phyloP scores from a whole-genome alignment of 37 sponge, comb jelly and placozoan species.

The Geodia barretti region DNA sequence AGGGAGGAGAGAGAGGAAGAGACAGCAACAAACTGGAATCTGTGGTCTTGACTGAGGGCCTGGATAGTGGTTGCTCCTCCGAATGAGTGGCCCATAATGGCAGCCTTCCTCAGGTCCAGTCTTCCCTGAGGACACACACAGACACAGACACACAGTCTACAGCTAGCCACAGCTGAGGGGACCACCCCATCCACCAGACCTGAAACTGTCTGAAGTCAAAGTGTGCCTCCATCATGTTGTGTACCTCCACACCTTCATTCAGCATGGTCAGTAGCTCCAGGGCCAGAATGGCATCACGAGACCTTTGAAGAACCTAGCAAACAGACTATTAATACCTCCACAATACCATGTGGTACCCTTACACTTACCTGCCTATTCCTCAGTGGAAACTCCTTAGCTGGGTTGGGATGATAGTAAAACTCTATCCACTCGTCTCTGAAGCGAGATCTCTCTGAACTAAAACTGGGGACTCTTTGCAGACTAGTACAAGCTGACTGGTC shows the following conservation, averaged over 20 bases:
- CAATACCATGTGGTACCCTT: background rate
- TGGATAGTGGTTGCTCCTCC: slow-evolving; percentile 70
- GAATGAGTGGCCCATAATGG: slow-evolving; percentile 79
- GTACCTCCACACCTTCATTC: slow-evolving; percentile 43
- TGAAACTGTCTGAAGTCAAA: slow-evolving; percentile 62
- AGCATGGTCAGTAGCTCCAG: slow-evolving; percentile 54
- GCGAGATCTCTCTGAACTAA: no score
- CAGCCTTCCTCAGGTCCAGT: slow-evolving; percentile 46
- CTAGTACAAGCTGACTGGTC: slow-evolving; percentile 59
- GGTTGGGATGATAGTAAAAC: background rate
- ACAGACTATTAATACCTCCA: no score
- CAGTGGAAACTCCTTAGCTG: slow-evolving; percentile 35
- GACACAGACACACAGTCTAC: no score
- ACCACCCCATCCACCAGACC: no score
- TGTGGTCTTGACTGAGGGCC: slow-evolving; percentile 57
- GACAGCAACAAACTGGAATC: no score
- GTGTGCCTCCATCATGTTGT: slow-evolving; percentile 39
- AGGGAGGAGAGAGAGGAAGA: no score
- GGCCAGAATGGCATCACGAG: slow-evolving; percentile 20
- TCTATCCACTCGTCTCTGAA: slow-evolving; percentile 46
- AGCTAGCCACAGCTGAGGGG: no score
- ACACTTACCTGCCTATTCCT: slow-evolving; percentile 57
- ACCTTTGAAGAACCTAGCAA: slow-evolving; percentile 40
- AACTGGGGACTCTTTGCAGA: slow-evolving; percentile 26
- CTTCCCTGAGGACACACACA: no score